Evolutionary conservation across 2,888 invertebrate species (phyloP).

Genomic region (Hecatera dysodea): DNA sequence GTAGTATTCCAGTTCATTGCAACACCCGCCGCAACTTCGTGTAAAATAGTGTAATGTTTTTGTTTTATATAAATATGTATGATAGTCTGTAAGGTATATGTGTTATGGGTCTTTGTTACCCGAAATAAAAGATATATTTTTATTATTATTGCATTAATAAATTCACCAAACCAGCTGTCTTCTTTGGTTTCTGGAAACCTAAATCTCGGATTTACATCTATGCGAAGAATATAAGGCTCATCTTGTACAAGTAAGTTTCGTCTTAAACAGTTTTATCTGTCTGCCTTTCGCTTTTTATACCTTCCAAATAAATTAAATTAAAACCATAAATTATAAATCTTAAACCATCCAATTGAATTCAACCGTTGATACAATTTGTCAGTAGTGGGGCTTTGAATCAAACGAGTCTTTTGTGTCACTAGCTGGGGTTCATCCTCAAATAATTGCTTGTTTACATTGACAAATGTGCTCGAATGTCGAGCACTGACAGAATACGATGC

Average conservation of each 20-base stretch:
- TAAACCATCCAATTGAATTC: constrained; percentile 36
- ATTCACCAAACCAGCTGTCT: no score
- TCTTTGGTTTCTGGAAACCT: no score
- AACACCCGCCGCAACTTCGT: no score
- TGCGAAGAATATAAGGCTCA: no score
- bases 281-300: background rate
- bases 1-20: no score
- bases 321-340: constrained; percentile 48
- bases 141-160: no score
- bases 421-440: constrained; percentile 80
- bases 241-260: background rate
- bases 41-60: no score
- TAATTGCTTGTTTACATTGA: constrained; percentile 87
- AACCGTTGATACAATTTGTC: constrained; percentile 79
- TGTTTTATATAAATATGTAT: no score
- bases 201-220: no score
- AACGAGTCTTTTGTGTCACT: constrained; percentile 83
- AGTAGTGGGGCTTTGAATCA: constrained; percentile 77
- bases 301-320: background rate
- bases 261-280: background rate
- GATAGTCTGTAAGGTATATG: no score
- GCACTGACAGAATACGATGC: constrained; percentile 36
- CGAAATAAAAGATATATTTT: no score
- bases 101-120: no score
- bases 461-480: constrained; percentile 73